phyloP scores from a whole-genome alignment of 2,888 invertebrate genomes.

The Augiades crinisus region DNA sequence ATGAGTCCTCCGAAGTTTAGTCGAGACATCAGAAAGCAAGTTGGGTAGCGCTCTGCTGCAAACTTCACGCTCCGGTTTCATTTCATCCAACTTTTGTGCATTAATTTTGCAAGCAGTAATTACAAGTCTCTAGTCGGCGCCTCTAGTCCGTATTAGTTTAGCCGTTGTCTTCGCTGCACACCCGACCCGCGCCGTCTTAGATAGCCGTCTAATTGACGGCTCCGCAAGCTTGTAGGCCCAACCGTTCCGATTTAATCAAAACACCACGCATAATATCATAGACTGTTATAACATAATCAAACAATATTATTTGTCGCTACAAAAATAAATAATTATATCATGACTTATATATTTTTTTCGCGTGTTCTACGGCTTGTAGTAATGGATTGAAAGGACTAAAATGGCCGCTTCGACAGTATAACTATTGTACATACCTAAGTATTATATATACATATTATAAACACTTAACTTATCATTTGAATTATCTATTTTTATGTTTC shows the following conservation, averaged over 20 bases:
- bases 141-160: slow-evolving; percentile 72
- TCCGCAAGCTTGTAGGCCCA: slow-evolving; percentile 62
- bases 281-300: neutral
- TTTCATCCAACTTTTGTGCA: slow-evolving; percentile 77
- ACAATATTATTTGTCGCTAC: too few species aligned
- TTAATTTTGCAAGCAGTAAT: slow-evolving; percentile 79
- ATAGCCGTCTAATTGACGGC: slow-evolving; percentile 58
- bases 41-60: slow-evolving; percentile 46
- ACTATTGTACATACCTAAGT: too few species aligned
- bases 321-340: too few species aligned
- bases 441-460: too few species aligned
- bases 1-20: slow-evolving; percentile 49
- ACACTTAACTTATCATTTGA: neutral
- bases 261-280: slow-evolving; percentile 29
- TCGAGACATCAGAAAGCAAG: slow-evolving; percentile 47
- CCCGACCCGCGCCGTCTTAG: slow-evolving; percentile 53
- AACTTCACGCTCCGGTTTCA: slow-evolving; percentile 73
- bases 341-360: too few species aligned
- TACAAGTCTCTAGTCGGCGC: slow-evolving; percentile 73
- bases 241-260: slow-evolving; percentile 65
- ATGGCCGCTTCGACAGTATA: too few species aligned
- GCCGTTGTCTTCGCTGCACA: slow-evolving; percentile 61
- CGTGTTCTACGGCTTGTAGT: too few species aligned
- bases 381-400: too few species aligned
- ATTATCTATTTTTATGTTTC: neutral